Percentiles rank a stretch among this genome's conserved stretches.
phyloP scores from a whole-genome alignment of 2,797 vertebrate species.

The Champsocephalus esox region DNA sequence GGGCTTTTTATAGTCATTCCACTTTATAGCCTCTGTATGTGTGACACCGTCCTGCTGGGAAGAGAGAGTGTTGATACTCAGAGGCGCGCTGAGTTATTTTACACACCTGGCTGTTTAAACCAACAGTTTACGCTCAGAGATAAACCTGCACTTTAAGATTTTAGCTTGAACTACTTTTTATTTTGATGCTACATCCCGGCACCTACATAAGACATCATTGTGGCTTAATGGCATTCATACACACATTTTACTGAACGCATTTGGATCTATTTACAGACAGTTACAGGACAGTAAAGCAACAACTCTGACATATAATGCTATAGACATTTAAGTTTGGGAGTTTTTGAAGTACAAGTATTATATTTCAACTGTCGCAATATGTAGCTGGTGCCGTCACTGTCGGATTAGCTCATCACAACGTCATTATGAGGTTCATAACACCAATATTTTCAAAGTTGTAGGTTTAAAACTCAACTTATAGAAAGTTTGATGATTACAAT shows the following conservation, averaged over 20 bases:
- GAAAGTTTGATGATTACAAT: too few relatives aligned
- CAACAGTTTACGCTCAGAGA: slow-evolving; percentile 17
- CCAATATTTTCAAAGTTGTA: background rate
- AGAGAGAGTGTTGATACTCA: slow-evolving; percentile 50
- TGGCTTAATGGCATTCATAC: too few relatives aligned
- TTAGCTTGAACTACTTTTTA: background rate
- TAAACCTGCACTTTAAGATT: background rate
- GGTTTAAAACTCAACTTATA: too few relatives aligned
- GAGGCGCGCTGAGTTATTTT: slow-evolving; percentile 30
- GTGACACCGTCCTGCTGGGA: slow-evolving; percentile 49
- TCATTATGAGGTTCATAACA: background rate
- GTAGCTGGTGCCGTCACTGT: background rate
- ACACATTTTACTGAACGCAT: background rate
- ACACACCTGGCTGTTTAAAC: slow-evolving; percentile 34
- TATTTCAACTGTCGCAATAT: too few relatives aligned
- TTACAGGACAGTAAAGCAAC: too few relatives aligned
- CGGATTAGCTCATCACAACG: background rate
- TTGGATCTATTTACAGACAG: background rate
- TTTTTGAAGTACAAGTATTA: background rate
- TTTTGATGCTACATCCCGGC: background rate
- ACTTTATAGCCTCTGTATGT: slow-evolving; percentile 52
- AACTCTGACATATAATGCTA: too few relatives aligned
- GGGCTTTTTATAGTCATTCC: slow-evolving; percentile 78
- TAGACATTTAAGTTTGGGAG: too few relatives aligned
- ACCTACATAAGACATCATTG: background rate